phyloP scores from a whole-genome alignment of 2,113 vertebrate species.

The Benitochromis conjunctus region DNA sequence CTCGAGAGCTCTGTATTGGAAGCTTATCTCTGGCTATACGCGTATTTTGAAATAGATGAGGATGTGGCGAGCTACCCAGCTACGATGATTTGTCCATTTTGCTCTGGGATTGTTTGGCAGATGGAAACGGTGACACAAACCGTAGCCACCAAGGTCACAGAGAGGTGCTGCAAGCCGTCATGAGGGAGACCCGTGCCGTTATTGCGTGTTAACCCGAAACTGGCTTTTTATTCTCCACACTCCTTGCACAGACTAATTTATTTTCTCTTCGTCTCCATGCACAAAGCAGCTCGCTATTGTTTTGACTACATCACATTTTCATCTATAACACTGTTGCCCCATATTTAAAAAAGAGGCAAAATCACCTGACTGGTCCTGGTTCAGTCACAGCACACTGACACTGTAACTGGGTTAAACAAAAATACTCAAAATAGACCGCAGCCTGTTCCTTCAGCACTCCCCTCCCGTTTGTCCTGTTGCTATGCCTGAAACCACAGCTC shows the following conservation, averaged over 20 bases:
- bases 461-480: slow-evolving; percentile 21
- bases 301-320: slow-evolving; percentile 15
- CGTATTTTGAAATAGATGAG: slow-evolving; percentile 29
- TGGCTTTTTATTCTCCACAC: not conserved
- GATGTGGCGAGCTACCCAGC: not conserved
- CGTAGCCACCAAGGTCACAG: slow-evolving; percentile 17
- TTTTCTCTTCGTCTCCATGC: not conserved
- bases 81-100: slow-evolving; percentile 8
- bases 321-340: slow-evolving; percentile 13
- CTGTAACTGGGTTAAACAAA: slow-evolving; percentile 66
- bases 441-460: slow-evolving; percentile 13
- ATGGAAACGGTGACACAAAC: not conserved
- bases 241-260: not conserved
- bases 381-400: slow-evolving; percentile 8
- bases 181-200: not conserved
- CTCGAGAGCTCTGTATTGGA: not conserved
- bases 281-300: not conserved
- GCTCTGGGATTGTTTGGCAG: slow-evolving; percentile 9
- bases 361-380: slow-evolving; percentile 32
- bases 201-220: not conserved
- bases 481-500: slow-evolving; percentile 22
- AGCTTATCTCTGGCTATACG: slow-evolving; percentile 15
- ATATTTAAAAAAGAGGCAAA: slow-evolving; percentile 29
- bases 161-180: not conserved
- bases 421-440: slow-evolving; percentile 56